These are phyloP conservation scores for Scylla paramamosain DNA, from an alignment of 1,140 invertebrate genomes.

Conservation along the genomic window DNA sequence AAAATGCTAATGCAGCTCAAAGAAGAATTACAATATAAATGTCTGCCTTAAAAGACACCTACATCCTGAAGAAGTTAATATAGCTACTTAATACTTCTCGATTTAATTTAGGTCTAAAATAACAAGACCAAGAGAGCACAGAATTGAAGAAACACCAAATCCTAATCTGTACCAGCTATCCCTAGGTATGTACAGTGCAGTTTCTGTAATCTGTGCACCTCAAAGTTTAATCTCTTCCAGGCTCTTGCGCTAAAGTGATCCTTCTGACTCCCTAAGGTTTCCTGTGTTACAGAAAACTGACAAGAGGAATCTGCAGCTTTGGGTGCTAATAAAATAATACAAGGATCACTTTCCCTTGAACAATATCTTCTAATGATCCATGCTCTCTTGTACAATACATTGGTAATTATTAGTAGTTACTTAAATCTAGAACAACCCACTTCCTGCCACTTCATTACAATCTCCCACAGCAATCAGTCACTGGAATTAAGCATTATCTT, in stretches of 20 bases:
- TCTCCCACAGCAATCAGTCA: conserved; percentile 6
- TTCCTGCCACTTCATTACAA: background rate
- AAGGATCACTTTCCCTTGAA: background rate
- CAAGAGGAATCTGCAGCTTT: background rate
- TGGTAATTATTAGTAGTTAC: conserved; percentile 12
- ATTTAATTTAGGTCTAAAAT: background rate
- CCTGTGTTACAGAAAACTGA: background rate
- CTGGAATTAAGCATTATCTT: conserved; percentile 1
- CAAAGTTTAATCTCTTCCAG: conserved; percentile 4
- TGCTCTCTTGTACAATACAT: background rate
- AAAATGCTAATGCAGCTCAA: background rate
- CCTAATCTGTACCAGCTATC: background rate
- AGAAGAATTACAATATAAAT: conserved; percentile 1
- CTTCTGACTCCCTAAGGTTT: conserved; percentile 1
- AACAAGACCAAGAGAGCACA: conserved; percentile 21
- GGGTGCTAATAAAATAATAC: background rate
- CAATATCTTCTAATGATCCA: background rate
- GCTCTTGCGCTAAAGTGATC: background rate
- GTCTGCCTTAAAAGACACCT: conserved; percentile 2
- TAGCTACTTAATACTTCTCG: conserved; percentile 4
- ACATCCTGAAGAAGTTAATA: background rate
- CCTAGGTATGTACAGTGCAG: background rate
- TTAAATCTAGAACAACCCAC: background rate
- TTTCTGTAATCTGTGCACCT: background rate
- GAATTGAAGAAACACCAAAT: background rate